Evolutionary conservation across 2,113 vertebrate genomes (phyloP).

Genomic region (Merops nubicus): DNA sequence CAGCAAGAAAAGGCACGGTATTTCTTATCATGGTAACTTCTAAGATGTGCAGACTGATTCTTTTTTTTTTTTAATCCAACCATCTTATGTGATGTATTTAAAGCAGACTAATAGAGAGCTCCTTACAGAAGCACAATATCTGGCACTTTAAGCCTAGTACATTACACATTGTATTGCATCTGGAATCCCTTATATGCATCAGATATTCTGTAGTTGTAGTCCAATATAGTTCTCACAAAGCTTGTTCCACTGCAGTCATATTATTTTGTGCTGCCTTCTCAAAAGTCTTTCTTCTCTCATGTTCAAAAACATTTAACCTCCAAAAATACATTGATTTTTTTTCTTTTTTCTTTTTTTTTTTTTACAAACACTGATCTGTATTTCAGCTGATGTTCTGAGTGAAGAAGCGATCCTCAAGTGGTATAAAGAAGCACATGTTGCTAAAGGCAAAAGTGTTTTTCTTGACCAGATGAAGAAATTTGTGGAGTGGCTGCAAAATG

Average conservation of each 20-base stretch:
- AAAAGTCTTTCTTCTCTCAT: not conserved
- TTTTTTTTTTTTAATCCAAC: not conserved
- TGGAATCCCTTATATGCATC: not conserved
- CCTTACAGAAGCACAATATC: not conserved
- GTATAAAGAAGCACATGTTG: constrained; percentile 89
- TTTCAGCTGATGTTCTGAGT: constrained; percentile 89
- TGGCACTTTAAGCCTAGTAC: not conserved
- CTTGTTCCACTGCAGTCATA: not conserved
- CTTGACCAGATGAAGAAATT: constrained; percentile 96
- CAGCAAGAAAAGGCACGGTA: not conserved
- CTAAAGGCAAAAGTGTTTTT: constrained; percentile 93
- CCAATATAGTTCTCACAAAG: not conserved
- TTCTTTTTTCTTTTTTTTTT: too few relatives aligned
- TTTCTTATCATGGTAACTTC: not conserved
- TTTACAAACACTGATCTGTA: constrained; percentile 17
- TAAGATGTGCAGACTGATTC: not conserved
- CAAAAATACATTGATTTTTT: not conserved
- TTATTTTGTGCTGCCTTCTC: not conserved
- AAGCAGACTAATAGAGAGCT: not conserved
- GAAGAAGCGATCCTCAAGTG: constrained; percentile 92
- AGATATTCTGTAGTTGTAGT: not conserved
- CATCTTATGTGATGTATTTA: not conserved
- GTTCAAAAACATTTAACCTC: not conserved
- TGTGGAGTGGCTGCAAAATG: constrained; percentile 92
- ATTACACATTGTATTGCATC: not conserved